A percentile compares a stretch with the other conserved stretches of the same genome.
phyloP scores from a whole-genome alignment of 2,113 vertebrate species.

The Rattus rattus region DNA sequence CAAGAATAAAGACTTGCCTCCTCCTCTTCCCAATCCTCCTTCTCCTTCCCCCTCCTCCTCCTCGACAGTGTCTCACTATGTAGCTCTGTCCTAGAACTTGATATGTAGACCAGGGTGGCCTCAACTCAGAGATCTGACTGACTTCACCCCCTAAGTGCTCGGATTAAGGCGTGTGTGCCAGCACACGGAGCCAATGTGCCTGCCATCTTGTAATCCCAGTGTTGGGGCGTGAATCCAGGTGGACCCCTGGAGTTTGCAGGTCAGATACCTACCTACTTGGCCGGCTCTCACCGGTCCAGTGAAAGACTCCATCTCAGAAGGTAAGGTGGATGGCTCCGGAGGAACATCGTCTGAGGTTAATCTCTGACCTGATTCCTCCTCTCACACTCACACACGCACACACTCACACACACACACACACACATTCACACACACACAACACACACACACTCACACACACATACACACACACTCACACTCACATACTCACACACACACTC shows the following conservation, averaged over 20 bases:
- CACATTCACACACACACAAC: too few species aligned
- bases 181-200: neutral
- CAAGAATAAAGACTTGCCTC: neutral
- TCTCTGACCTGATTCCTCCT: neutral
- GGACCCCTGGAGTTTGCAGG: neutral
- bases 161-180: neutral
- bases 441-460: too few species aligned
- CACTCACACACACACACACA: too few species aligned
- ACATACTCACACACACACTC: neutral
- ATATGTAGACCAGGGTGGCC: neutral
- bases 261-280: neutral
- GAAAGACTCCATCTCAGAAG: neutral
- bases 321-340: neutral
- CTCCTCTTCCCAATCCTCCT: neutral
- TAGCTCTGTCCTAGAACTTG: neutral
- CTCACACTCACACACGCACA: neutral
- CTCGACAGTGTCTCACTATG: neutral
- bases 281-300: neutral
- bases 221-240: neutral
- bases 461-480: too few species aligned
- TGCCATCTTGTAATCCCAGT: neutral
- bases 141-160: neutral
- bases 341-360: neutral
- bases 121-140: neutral
- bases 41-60: neutral